These are phyloP conservation scores for Umimayanthus kanabou DNA, from an alignment of 92 coral and sea anemone species.

Conservation along the genomic window DNA sequence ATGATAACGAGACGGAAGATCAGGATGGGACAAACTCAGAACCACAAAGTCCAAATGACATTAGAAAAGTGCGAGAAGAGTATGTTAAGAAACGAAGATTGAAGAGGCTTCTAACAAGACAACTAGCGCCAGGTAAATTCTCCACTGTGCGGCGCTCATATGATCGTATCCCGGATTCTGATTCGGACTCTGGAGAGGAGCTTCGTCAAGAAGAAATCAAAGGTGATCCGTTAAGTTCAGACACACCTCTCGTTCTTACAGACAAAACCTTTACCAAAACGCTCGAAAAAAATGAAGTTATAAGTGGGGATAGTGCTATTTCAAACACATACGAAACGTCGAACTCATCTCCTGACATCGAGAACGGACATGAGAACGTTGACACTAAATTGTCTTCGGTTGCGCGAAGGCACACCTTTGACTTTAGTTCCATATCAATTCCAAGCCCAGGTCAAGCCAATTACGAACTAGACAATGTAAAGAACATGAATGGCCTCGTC, in stretches of 20 bases:
- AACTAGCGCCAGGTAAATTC: constrained; percentile 68
- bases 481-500: not conserved
- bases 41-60: constrained; percentile 24
- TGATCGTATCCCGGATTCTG: constrained; percentile 57
- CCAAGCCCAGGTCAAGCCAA: not conserved
- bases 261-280: not conserved
- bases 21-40: constrained; percentile 37
- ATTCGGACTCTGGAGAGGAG: constrained; percentile 31
- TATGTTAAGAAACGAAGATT: constrained; percentile 46
- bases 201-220: constrained; percentile 29
- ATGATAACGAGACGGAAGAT: constrained; percentile 26
- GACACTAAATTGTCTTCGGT: not conserved
- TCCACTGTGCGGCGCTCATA: constrained; percentile 77
- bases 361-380: not conserved
- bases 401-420: constrained; percentile 36
- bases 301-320: constrained; percentile 32
- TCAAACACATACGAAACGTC: constrained; percentile 13
- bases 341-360: not conserved
- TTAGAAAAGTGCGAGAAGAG: constrained; percentile 42
- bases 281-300: not conserved
- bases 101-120: constrained; percentile 55
- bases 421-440: constrained; percentile 26
- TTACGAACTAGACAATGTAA: not conserved
- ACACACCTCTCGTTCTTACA: not conserved
- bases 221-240: not conserved